These are phyloP conservation scores for Carpatolechia fugitivella DNA, from an alignment of 2,888 invertebrate species.

Conservation along the genomic window DNA sequence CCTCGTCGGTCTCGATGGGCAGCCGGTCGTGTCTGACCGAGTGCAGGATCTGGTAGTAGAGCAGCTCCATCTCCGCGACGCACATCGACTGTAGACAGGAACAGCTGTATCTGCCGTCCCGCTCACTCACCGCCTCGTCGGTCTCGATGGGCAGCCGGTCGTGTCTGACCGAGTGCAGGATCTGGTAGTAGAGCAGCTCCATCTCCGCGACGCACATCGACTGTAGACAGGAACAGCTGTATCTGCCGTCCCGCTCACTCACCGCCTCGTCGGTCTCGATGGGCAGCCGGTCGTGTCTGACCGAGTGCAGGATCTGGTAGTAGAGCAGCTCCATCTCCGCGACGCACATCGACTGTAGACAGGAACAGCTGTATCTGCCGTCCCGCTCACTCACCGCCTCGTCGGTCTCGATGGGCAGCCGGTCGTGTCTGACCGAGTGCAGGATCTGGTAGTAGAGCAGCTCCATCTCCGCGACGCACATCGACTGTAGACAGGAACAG, in stretches of 20 bases:
- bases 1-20: slow-evolving; percentile 81
- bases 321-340: slow-evolving; percentile 96
- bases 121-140: slow-evolving; percentile 47
- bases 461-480: too few relatives aligned
- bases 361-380: too few relatives aligned
- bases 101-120: too few relatives aligned
- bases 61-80: slow-evolving; percentile 94
- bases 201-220: too few relatives aligned
- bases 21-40: background rate
- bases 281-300: slow-evolving; percentile 94
- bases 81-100: too few relatives aligned
- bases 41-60: slow-evolving; percentile 91
- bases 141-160: background rate
- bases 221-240: too few relatives aligned
- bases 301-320: slow-evolving; percentile 95
- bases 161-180: background rate
- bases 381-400: slow-evolving; percentile 95
- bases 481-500: too few relatives aligned
- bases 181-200: background rate
- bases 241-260: too few relatives aligned
- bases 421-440: too few relatives aligned
- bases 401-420: slow-evolving; percentile 95
- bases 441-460: slow-evolving; percentile 95
- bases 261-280: slow-evolving; percentile 97
- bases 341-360: too few relatives aligned